Evolutionary conservation across 2,888 invertebrate genomes (phyloP).

Genomic region (Ennomos erosarius): DNA sequence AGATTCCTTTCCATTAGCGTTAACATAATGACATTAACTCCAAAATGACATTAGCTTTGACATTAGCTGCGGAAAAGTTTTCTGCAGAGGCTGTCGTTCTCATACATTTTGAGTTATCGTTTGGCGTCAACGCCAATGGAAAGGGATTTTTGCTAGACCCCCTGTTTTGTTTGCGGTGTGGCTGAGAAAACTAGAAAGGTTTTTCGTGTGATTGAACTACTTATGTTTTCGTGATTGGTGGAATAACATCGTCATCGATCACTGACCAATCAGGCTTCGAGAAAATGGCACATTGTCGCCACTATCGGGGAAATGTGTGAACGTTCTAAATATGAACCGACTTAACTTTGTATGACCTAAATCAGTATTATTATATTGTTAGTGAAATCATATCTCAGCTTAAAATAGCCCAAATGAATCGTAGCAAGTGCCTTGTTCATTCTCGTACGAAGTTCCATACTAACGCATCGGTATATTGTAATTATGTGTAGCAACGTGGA

Average conservation of each 20-base stretch:
- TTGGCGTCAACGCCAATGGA: too few relatives aligned
- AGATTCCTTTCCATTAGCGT: too few relatives aligned
- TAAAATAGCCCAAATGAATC: slow-evolving; percentile 4
- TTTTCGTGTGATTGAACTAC: slow-evolving; percentile 2
- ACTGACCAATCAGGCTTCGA: neutral
- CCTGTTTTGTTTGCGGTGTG: slow-evolving; percentile 12
- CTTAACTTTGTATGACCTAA: slow-evolving; percentile 10
- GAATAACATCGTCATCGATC: neutral
- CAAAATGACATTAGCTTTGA: too few relatives aligned
- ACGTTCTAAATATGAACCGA: slow-evolving; percentile 9
- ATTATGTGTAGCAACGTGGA: slow-evolving; percentile 7
- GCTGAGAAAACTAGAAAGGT: slow-evolving; percentile 19
- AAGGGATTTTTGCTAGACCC: too few relatives aligned
- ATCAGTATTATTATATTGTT: slow-evolving; percentile 39
- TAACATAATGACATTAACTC: too few relatives aligned
- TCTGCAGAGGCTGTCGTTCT: too few relatives aligned
- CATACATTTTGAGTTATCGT: too few relatives aligned
- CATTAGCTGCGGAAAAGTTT: too few relatives aligned
- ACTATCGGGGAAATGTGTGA: slow-evolving; percentile 1
- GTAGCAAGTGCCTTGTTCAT: slow-evolving; percentile 45
- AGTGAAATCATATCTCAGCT: slow-evolving; percentile 22
- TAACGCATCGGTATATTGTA: slow-evolving; percentile 25
- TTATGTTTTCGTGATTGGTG: slow-evolving; percentile 1
- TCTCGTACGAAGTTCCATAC: slow-evolving; percentile 51
- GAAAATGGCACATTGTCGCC: slow-evolving; percentile 6